phyloP scores from a whole-genome alignment of 2,888 invertebrate genomes.

The Nysson spinosus region DNA sequence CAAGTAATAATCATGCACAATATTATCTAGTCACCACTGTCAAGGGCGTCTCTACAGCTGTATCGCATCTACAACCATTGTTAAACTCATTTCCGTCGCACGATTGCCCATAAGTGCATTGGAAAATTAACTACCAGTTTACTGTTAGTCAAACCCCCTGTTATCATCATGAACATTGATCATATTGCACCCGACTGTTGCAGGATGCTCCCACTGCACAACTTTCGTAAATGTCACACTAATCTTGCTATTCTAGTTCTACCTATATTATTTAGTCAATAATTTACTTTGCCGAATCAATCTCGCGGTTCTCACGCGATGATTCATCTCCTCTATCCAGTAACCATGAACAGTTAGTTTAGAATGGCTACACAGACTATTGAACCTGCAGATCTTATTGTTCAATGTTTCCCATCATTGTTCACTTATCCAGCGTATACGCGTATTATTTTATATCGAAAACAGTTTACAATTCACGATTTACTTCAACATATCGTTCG shows the following conservation, averaged over 20 bases:
- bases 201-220: conserved; percentile 3
- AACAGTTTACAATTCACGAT: no score
- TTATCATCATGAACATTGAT: conserved; percentile 24
- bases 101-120: conserved; percentile 51
- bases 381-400: no score
- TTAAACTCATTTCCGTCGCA: conserved; percentile 60
- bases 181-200: conserved; percentile 13
- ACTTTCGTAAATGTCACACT: neutral
- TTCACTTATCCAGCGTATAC: no score
- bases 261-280: conserved; percentile 16
- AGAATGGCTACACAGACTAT: neutral
- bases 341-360: neutral
- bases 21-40: conserved; percentile 52
- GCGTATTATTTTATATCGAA: no score
- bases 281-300: conserved; percentile 13
- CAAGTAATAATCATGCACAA: conserved; percentile 7
- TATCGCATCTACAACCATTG: conserved; percentile 53
- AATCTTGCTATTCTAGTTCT: conserved; percentile 20
- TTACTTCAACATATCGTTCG: no score
- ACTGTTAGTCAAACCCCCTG: conserved; percentile 17
- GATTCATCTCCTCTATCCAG: conserved; percentile 17
- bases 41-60: conserved; percentile 57
- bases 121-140: conserved; percentile 50
- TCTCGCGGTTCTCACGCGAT: conserved; percentile 5
- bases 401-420: no score